Evolutionary conservation across 2,888 invertebrate genomes (phyloP).

Genomic region (Leptopilina myrica): DNA sequence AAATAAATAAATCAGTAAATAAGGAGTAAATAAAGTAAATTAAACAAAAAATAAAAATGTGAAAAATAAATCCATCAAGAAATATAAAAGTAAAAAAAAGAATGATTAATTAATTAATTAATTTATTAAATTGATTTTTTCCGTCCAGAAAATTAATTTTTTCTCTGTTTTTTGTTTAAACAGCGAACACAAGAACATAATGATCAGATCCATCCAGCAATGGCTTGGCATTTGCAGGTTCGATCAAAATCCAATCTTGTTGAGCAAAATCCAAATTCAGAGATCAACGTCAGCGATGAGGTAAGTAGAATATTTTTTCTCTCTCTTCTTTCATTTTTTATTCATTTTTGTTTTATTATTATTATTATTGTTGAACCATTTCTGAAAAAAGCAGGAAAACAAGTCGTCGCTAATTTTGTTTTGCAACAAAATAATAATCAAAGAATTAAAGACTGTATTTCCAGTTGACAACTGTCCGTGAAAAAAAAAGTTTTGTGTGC

Average conservation of each 20-base stretch:
- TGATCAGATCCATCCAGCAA: slow-evolving; percentile 34
- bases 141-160: background rate
- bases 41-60: too few relatives aligned
- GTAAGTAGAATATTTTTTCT: slow-evolving; percentile 54
- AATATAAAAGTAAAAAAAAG: too few relatives aligned
- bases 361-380: background rate
- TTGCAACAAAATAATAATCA: background rate
- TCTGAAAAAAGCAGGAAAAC: background rate
- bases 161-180: background rate
- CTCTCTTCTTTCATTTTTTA: background rate
- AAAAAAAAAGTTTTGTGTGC: slow-evolving; percentile 25
- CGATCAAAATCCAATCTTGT: slow-evolving; percentile 61
- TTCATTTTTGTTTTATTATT: background rate
- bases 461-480: slow-evolving; percentile 21
- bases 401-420: background rate
- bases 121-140: too few relatives aligned
- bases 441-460: slow-evolving; percentile 24
- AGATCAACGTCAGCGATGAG: slow-evolving; percentile 59
- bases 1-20: too few relatives aligned
- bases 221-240: slow-evolving; percentile 59
- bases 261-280: slow-evolving; percentile 57
- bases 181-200: slow-evolving; percentile 39
- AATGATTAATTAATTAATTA: too few relatives aligned
- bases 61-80: too few relatives aligned
- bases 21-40: too few relatives aligned